phyloP scores from a whole-genome alignment of 1,140 invertebrate species.

The Drosophila punjabiensis region DNA sequence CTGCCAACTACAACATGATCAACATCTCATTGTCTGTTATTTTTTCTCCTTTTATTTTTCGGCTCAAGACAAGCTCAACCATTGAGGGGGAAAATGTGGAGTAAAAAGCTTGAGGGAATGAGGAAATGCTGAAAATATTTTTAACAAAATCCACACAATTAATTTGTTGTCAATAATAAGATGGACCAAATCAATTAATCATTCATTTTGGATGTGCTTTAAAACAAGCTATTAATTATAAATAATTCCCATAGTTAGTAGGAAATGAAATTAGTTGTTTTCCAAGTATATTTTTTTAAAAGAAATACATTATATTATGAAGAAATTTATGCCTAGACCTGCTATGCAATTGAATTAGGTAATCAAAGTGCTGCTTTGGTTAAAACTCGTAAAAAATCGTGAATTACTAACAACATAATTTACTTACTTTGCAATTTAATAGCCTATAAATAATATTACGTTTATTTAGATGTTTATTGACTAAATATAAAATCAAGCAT shows the following conservation, averaged over 20 bases:
- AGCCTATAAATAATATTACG: constrained; percentile 1
- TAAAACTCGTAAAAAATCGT: background rate
- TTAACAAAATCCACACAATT: constrained; percentile 5
- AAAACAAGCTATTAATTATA: constrained; percentile 2
- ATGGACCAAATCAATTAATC: constrained; percentile 23
- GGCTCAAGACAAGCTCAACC: constrained; percentile 20
- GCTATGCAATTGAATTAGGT: background rate
- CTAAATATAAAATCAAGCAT: background rate
- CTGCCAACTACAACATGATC: constrained; percentile 59
- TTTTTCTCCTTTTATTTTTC: constrained; percentile 24
- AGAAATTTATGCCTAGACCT: background rate
- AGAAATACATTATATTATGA: background rate
- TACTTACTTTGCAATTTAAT: background rate
- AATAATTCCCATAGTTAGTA: background rate
- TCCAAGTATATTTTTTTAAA: background rate
- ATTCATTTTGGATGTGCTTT: constrained; percentile 1
- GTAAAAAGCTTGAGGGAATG: constrained; percentile 11
- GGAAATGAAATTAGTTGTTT: background rate
- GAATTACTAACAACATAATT: background rate
- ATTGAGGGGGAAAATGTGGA: constrained; percentile 12
- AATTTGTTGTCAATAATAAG: constrained; percentile 12
- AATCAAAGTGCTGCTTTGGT: background rate
- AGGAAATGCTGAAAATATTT: constrained; percentile 22
- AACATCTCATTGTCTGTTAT: constrained; percentile 47
- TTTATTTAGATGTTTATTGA: constrained; percentile 12